Percentiles rank a stretch among this genome's conserved stretches.
Evolutionary conservation across 1,140 invertebrate genomes (phyloP).

Genomic region (Pseudomyrmex dendroicus): DNA sequence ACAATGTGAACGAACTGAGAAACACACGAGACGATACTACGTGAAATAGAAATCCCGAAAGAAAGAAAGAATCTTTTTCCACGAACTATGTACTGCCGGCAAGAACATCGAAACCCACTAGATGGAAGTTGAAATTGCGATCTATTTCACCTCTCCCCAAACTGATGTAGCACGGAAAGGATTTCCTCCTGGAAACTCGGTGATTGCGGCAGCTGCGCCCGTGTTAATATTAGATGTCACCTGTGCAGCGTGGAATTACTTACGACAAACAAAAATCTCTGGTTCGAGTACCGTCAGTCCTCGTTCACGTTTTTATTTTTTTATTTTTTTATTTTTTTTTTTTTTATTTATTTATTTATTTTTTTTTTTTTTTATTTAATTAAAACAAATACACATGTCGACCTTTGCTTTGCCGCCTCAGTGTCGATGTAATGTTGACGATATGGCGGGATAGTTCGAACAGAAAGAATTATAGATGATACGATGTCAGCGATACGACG

Average conservation of each 20-base stretch:
- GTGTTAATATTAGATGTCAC: slow-evolving; percentile 58
- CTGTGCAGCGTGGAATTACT: slow-evolving; percentile 12
- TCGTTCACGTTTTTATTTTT: too few relatives aligned
- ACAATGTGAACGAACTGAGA: background rate
- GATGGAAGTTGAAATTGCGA: slow-evolving; percentile 43
- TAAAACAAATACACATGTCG: too few relatives aligned
- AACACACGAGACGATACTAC: background rate
- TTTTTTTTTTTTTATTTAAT: too few relatives aligned
- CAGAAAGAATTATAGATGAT: too few relatives aligned
- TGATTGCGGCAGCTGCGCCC: slow-evolving; percentile 47
- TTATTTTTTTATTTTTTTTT: too few relatives aligned
- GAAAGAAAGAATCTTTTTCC: background rate
- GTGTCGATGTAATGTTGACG: too few relatives aligned
- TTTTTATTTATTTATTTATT: too few relatives aligned
- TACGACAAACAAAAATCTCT: background rate
- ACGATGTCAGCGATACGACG: too few relatives aligned
- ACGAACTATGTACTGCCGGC: background rate
- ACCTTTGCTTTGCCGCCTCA: too few relatives aligned
- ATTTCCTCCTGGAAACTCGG: slow-evolving; percentile 23
- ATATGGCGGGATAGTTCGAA: too few relatives aligned
- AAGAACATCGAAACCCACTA: background rate
- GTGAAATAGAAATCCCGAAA: background rate
- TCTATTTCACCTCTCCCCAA: slow-evolving; percentile 22
- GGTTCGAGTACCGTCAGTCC: too few relatives aligned
- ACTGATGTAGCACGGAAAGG: slow-evolving; percentile 23